Conservation (phyloP, 1,140 invertebrate genomes). For the Danaus plexippus region DNA sequence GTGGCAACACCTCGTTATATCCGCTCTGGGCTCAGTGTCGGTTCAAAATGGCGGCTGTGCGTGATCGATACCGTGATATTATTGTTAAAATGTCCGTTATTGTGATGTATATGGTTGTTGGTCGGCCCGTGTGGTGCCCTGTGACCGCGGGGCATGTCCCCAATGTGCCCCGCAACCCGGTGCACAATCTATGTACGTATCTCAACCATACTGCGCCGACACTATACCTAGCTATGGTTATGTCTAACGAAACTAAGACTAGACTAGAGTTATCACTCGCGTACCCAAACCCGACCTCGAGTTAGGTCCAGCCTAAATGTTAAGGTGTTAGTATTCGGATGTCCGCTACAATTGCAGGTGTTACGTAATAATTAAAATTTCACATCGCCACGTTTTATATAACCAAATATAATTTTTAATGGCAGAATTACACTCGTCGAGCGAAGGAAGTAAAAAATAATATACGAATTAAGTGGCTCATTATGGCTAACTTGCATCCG, state of each 20-base stretch:
- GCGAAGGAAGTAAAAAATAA: not conserved
- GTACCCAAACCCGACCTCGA: conserved; percentile 42
- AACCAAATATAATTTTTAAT: conserved; percentile 2
- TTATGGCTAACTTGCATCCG: conserved; percentile 22
- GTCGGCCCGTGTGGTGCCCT: conserved; percentile 52
- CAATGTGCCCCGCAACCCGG: conserved; percentile 41
- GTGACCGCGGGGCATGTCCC: conserved; percentile 45
- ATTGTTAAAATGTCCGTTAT: conserved; percentile 59
- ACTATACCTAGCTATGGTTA: conserved; percentile 56
- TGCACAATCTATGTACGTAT: conserved; percentile 64
- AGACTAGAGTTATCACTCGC: conserved; percentile 35
- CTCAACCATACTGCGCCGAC: conserved; percentile 62
- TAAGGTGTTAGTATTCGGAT: conserved; percentile 26
- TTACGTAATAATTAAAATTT: conserved; percentile 23
- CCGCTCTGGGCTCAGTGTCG: conserved; percentile 56
- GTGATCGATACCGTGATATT: conserved; percentile 69
- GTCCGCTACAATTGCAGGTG: conserved; percentile 23
- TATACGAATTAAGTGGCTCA: conserved; percentile 11
- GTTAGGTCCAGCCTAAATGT: conserved; percentile 24
- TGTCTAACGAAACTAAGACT: conserved; percentile 32
- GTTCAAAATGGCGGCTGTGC: conserved; percentile 70
- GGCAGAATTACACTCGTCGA: not conserved
- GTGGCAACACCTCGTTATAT: conserved; percentile 59
- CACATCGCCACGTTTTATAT: not conserved
- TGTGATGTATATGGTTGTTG: conserved; percentile 61